A percentile compares a stretch with the other conserved stretches of the same genome.
phyloP scores from a whole-genome alignment of 1,140 invertebrate species.

The Mamestra configurata region DNA sequence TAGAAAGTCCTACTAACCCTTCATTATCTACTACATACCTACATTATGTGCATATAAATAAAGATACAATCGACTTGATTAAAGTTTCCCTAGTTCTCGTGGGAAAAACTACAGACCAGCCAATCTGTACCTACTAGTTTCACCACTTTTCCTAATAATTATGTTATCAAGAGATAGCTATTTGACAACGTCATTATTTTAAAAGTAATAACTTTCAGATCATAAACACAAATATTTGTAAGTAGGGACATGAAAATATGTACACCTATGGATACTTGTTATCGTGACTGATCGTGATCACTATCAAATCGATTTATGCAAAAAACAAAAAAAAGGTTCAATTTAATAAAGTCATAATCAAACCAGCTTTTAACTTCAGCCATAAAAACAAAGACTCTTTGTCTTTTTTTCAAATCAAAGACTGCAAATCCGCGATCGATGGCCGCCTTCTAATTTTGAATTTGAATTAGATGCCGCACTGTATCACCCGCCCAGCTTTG shows the following conservation, averaged over 20 bases:
- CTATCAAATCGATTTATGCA: too few relatives aligned
- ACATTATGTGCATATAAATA: constrained; percentile 27
- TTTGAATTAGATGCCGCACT: constrained; percentile 5
- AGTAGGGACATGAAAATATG: too few relatives aligned
- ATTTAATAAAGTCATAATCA: neutral
- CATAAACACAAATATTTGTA: too few relatives aligned
- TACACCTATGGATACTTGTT: too few relatives aligned
- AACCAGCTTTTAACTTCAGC: neutral
- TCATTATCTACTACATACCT: too few relatives aligned
- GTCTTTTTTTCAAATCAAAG: neutral
- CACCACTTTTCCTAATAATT: constrained; percentile 3
- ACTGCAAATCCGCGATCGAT: neutral
- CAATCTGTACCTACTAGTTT: neutral
- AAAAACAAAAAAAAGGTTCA: neutral
- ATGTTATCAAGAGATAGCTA: neutral
- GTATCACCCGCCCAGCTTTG: neutral
- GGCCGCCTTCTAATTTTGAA: neutral
- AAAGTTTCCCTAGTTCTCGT: constrained; percentile 27
- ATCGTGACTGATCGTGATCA: too few relatives aligned
- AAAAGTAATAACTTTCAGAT: too few relatives aligned
- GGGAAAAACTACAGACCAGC: neutral
- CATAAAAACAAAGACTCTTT: neutral
- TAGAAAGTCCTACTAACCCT: constrained; percentile 12
- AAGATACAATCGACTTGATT: constrained; percentile 2
- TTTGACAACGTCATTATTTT: neutral